Evolutionary conservation across 2,797 vertebrate genomes (phyloP).

Genomic region (Periparus ater): DNA sequence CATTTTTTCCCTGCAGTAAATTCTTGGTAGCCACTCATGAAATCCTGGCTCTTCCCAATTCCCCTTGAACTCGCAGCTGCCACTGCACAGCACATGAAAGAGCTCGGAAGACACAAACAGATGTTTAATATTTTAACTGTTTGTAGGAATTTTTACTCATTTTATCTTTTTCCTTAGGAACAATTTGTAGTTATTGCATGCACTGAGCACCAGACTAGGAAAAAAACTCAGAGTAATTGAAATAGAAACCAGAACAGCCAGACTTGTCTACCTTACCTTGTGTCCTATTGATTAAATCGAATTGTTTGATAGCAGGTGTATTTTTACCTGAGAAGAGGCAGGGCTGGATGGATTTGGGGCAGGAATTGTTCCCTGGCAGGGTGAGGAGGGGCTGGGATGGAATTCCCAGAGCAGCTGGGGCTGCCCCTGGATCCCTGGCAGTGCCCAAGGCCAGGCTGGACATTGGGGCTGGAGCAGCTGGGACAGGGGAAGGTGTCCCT

Average conservation of each 20-base stretch:
- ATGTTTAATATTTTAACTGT: not conserved
- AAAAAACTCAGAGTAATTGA: not conserved
- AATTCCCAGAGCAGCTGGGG: not conserved
- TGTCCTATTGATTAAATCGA: not conserved
- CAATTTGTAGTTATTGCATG: fast-evolving
- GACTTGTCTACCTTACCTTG: fast-evolving
- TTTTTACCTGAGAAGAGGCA: not conserved
- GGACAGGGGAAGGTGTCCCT: not conserved
- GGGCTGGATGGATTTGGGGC: fast-evolving
- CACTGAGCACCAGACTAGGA: not conserved
- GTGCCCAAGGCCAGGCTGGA: not conserved
- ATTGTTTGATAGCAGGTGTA: not conserved
- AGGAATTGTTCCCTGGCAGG: not conserved
- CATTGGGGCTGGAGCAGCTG: not conserved
- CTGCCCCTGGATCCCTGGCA: not conserved
- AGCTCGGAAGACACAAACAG: not conserved
- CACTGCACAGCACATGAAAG: not conserved
- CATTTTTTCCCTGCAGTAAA: not conserved
- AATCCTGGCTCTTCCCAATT: not conserved
- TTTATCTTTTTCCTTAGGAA: not conserved
- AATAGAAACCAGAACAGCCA: not conserved
- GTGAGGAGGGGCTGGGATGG: fast-evolving
- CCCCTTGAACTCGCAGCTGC: not conserved
- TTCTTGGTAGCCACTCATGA: not conserved
- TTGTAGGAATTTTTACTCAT: not conserved